Percentiles rank a stretch among this genome's conserved stretches.
Evolutionary conservation across 2,888 invertebrate species (phyloP).

Genomic region (Ochropacha duplaris): DNA sequence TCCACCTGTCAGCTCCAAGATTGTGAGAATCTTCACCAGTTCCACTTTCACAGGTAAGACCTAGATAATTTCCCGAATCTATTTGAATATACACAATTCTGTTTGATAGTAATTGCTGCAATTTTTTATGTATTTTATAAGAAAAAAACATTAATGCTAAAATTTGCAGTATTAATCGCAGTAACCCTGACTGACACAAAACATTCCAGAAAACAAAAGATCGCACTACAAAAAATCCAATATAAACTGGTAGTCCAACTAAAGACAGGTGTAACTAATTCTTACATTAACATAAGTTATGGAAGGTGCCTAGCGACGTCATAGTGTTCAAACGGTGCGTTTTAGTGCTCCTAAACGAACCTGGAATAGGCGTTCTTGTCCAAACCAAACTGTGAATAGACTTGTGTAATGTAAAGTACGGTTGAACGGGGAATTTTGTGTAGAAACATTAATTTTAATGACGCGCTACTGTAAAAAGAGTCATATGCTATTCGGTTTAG

Average conservation of each 20-base stretch:
- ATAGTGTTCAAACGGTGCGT: slow-evolving; percentile 18
- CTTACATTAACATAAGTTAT: background rate
- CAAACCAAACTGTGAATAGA: background rate
- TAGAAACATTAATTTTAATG: background rate
- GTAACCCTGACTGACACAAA: too few relatives aligned
- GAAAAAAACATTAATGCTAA: too few relatives aligned
- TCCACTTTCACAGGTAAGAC: slow-evolving; percentile 98
- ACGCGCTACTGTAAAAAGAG: background rate
- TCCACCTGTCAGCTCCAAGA: slow-evolving; percentile 98
- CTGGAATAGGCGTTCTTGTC: slow-evolving; percentile 14
- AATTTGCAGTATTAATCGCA: too few relatives aligned
- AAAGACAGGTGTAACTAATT: background rate
- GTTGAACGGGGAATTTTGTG: background rate
- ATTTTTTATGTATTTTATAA: too few relatives aligned
- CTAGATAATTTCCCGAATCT: too few relatives aligned
- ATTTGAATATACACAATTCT: too few relatives aligned
- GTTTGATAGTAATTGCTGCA: too few relatives aligned
- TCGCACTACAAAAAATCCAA: too few relatives aligned
- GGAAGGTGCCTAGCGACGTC: slow-evolving; percentile 2
- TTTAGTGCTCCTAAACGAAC: slow-evolving; percentile 22
- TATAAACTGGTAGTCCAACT: background rate
- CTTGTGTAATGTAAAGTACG: slow-evolving; percentile 12
- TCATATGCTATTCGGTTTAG: background rate
- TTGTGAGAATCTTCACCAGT: slow-evolving; percentile 98
- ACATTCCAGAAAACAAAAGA: too few relatives aligned